Percentiles rank a stretch among this genome's conserved stretches.
Evolutionary conservation across 2,888 invertebrate species (phyloP).

Genomic region (Agonopterix arenella): DNA sequence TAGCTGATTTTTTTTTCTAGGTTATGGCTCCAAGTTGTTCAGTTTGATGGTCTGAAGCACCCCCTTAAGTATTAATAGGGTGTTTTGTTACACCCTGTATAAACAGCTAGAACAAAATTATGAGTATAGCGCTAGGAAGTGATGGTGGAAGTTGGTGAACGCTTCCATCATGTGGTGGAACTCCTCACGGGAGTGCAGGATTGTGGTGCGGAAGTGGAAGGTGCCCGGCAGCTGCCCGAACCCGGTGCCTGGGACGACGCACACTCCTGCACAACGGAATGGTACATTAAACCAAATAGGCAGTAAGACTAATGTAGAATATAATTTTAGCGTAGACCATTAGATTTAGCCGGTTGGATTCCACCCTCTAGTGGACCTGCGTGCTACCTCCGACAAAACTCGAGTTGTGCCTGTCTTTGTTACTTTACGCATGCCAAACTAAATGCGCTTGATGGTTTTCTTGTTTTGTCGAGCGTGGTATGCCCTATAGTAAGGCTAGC

Average conservation of each 20-base stretch:
- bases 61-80: no score
- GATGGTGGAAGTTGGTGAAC: background rate
- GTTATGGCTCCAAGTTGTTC: no score
- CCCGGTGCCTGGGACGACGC: conserved; percentile 95
- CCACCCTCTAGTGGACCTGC: no score
- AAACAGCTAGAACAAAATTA: background rate
- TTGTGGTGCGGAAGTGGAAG: conserved; percentile 96
- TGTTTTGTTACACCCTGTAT: no score
- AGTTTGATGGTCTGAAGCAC: no score
- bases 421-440: background rate
- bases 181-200: conserved; percentile 67
- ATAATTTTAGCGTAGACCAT: background rate
- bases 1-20: no score
- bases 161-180: background rate
- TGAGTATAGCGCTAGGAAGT: background rate
- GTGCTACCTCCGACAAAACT: no score
- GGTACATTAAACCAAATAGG: background rate
- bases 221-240: conserved; percentile 97
- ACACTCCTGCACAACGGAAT: conserved; percentile 81
- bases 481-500: no score
- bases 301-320: background rate
- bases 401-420: background rate
- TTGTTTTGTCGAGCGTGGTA: no score
- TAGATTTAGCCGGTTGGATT: background rate
- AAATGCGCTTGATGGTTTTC: no score